Base-by-base conservation (phyloP, 2,797 vertebrate genomes). In the Onychomys arenicola region DNA sequence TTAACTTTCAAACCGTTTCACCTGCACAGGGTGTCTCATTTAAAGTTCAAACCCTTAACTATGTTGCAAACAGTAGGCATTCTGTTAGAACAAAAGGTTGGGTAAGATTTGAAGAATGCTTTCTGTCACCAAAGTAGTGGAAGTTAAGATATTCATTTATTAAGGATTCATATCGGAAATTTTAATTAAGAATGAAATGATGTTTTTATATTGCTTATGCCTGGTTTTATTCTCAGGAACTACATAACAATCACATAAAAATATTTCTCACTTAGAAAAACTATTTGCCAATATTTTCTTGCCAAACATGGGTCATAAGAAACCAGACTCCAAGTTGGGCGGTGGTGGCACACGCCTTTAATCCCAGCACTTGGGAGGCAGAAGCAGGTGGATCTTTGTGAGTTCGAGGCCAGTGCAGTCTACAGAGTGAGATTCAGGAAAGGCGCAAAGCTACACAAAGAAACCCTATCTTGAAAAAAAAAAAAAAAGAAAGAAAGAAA, bases 121-220 rank as follows among this genome's bases (percentile, higher is more conserved):
- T 78, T 95, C 25, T 97, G 34, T 40, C 92, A 73, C 84, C 57
- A 73, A 96, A 96, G 71, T 32, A 59, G n/a, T 91, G 43, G 52
- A 82, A 93, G 43, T 88, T 3, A 94, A 78, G 13, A 27, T 84
- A 11, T 59, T 49, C 23, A 95, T 43, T 89, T 59, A 67, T 40
- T 80, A 81, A 86, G 93, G 81, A 55, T 59, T 82, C n/a, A n/a
- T 61, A 65, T 52, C 89, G 73, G 11, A 86, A 93, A n/a, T 73
- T 86, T 77, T 90, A 90, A 75, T 27, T 75, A 25, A 94, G 16
- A 93, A 95, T 37, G 9, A 88, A 93, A n/a, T 71, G 2, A 29
- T 27, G 75, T 52, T 81, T 25, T 86, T 49, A 89, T 75, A 29
- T 67, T 93, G n/a, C 63, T 88, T 67, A 75, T 73, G 71, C 2